Evolutionary conservation across 2,113 vertebrate genomes (phyloP).

Genomic region (Aldabrachelys gigantea): DNA sequence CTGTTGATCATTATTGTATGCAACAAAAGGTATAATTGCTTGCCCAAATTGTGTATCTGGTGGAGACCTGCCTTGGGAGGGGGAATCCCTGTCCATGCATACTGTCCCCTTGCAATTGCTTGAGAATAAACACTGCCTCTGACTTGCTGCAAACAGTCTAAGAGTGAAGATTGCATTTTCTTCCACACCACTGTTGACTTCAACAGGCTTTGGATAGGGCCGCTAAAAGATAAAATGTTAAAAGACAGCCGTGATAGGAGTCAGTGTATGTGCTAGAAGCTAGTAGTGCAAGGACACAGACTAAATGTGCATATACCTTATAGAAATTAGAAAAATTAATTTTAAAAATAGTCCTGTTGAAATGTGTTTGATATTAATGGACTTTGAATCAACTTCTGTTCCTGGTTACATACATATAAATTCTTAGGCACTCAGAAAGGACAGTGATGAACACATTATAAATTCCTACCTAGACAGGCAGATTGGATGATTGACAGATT

Average conservation of each 20-base stretch:
- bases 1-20: too few species aligned
- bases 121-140: too few species aligned
- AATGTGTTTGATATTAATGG: neutral
- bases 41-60: too few species aligned
- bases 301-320: neutral
- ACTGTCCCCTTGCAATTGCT: too few species aligned
- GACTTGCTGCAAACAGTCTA: too few species aligned
- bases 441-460: neutral
- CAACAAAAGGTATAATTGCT: too few species aligned
- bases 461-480: neutral
- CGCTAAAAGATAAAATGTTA: neutral
- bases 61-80: too few species aligned
- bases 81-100: too few species aligned
- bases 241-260: neutral
- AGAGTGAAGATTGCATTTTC: too few species aligned
- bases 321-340: neutral
- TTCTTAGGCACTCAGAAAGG: neutral
- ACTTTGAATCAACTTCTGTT: neutral
- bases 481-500: neutral
- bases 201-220: neutral
- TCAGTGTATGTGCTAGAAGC: neutral
- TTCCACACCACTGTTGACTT: neutral
- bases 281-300: neutral
- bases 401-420: neutral
- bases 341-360: neutral